phyloP scores from a whole-genome alignment of 1,140 invertebrate genomes.

The Bombyx mandarina region DNA sequence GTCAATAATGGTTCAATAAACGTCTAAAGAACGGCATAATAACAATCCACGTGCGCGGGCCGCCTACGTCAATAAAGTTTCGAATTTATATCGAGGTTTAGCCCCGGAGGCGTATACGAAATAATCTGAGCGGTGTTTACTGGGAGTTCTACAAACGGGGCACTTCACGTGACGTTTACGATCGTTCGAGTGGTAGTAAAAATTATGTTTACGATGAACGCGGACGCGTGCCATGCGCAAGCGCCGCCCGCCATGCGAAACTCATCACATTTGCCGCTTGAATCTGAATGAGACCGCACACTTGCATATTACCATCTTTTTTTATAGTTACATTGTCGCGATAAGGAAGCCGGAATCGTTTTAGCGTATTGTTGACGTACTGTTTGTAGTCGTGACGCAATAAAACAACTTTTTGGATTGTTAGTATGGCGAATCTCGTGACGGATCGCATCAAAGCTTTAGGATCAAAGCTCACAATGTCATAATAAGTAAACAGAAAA shows the following conservation, averaged over 20 bases:
- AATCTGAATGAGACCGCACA: constrained; percentile 33
- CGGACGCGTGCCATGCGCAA: constrained; percentile 31
- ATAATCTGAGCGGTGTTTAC: constrained; percentile 65
- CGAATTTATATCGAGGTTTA: constrained; percentile 65
- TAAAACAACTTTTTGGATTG: too few species aligned
- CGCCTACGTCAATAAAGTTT: constrained; percentile 53
- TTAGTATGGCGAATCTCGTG: too few species aligned
- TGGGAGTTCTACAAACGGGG: constrained; percentile 64
- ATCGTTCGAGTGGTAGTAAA: constrained; percentile 66
- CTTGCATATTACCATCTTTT: constrained; percentile 1
- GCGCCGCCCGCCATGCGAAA: constrained; percentile 30
- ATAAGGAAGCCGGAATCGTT: constrained; percentile 5
- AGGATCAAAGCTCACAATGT: too few species aligned
- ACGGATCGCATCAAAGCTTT: too few species aligned
- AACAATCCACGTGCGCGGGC: constrained; percentile 56
- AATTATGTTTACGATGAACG: constrained; percentile 62
- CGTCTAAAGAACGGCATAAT: constrained; percentile 64
- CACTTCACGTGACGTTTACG: constrained; percentile 68
- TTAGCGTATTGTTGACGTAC: too few species aligned
- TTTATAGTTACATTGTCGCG: constrained; percentile 15
- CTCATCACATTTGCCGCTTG: constrained; percentile 37
- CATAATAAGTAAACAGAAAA: too few species aligned
- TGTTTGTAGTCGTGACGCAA: too few species aligned
- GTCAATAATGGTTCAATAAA: constrained; percentile 69
- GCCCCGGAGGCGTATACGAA: constrained; percentile 63